A percentile compares a stretch with the other conserved stretches of the same genome.
Conservation (phyloP, 2,888 invertebrate genomes). For the Aleiodes alternator region DNA sequence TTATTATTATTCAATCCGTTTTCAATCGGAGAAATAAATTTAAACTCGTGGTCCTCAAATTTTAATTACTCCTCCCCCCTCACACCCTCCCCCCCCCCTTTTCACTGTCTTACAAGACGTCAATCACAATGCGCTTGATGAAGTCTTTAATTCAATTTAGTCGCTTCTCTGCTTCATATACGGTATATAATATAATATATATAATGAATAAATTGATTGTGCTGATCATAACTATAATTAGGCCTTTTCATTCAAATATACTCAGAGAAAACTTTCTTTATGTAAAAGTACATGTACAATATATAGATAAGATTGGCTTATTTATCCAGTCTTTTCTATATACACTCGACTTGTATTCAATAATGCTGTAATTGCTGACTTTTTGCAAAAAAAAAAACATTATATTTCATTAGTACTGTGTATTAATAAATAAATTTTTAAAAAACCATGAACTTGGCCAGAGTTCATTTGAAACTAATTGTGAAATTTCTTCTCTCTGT, state of each 20-base stretch:
- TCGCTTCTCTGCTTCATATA: conserved; percentile 48
- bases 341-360: too few species aligned
- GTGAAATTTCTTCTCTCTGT: neutral
- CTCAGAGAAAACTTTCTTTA: neutral
- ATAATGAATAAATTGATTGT: conserved; percentile 31
- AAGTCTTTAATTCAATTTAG: conserved; percentile 60
- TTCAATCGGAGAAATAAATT: neutral
- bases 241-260: conserved; percentile 7
- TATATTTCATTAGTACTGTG: too few species aligned
- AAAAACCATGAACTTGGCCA: conserved; percentile 4
- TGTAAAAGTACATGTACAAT: too few species aligned
- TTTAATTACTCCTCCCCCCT: neutral
- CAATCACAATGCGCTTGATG: conserved; percentile 68
- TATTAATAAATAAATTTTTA: neutral
- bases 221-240: conserved; percentile 31
- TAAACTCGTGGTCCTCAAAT: conserved; percentile 36
- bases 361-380: too few species aligned
- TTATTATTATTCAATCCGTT: conserved; percentile 1
- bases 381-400: too few species aligned
- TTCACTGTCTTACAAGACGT: conserved; percentile 17
- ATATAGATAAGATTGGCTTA: too few species aligned
- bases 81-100: neutral
- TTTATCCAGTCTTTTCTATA: too few species aligned
- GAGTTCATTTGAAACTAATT: neutral
- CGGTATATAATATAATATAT: conserved; percentile 25